phyloP scores from a whole-genome alignment of 2,888 invertebrate species.

The Plemyria rubiginata region DNA sequence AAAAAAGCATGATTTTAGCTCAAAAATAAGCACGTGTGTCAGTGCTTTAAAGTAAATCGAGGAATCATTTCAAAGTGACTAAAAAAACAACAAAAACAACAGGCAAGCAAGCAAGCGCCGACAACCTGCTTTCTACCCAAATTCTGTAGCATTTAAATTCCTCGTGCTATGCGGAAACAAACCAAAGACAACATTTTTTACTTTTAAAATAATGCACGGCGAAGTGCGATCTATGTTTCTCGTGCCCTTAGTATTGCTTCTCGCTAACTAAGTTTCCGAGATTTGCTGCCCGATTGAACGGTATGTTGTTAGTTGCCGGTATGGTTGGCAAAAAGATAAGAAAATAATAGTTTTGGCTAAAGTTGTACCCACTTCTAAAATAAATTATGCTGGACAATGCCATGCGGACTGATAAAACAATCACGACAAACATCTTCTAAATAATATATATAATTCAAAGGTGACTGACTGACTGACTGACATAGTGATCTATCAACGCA shows the following conservation, averaged over 20 bases:
- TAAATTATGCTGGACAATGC: too few relatives aligned
- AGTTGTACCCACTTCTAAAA: too few relatives aligned
- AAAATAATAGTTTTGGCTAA: background rate
- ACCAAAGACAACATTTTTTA: constrained; percentile 29
- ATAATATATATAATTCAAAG: too few relatives aligned
- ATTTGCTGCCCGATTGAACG: constrained; percentile 31
- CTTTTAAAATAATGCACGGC: constrained; percentile 26
- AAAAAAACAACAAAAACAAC: background rate
- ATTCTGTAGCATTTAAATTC: constrained; percentile 14
- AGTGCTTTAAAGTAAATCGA: too few relatives aligned
- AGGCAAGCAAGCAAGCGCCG: background rate
- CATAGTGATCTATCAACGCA: too few relatives aligned
- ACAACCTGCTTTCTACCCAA: constrained; percentile 2
- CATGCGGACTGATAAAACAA: constrained; percentile 45
- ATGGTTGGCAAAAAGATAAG: constrained; percentile 26
- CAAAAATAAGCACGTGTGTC: too few relatives aligned
- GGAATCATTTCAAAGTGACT: too few relatives aligned
- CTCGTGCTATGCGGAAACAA: constrained; percentile 24
- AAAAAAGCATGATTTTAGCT: too few relatives aligned
- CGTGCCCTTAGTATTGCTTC: constrained; percentile 16
- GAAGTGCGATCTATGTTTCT: constrained; percentile 23
- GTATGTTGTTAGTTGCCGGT: constrained; percentile 31
- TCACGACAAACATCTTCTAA: background rate
- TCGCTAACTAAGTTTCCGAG: constrained; percentile 34
- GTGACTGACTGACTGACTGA: too few relatives aligned